phyloP scores from a whole-genome alignment of 2,113 vertebrate species.

The Dendrocopos noguchii region DNA sequence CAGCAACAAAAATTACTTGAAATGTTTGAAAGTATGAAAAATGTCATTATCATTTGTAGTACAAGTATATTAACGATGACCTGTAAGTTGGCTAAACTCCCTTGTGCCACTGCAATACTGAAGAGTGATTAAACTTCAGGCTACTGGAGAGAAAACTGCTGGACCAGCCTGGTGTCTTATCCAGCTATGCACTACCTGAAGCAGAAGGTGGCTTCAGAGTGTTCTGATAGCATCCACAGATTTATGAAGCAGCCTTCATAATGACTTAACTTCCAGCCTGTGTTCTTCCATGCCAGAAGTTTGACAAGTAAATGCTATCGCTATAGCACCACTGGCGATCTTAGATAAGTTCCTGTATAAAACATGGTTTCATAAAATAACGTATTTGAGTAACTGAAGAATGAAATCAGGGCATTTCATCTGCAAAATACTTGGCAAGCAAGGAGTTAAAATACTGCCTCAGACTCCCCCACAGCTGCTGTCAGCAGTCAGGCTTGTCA shows the following conservation, averaged over 20 bases:
- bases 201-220: not conserved
- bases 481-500: constrained; percentile 65
- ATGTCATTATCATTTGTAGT: not conserved
- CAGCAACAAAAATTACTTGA: not conserved
- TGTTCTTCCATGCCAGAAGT: not conserved
- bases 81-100: not conserved
- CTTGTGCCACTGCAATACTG: not conserved
- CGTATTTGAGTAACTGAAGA: not conserved
- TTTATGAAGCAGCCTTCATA: not conserved
- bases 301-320: not conserved
- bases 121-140: not conserved
- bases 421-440: not conserved
- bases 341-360: not conserved
- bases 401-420: not conserved
- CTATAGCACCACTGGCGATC: not conserved
- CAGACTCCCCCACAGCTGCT: constrained; percentile 53
- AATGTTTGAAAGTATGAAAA: not conserved
- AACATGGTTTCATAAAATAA: not conserved
- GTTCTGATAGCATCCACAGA: not conserved
- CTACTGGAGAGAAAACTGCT: not conserved
- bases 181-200: not conserved
- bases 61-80: not conserved
- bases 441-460: constrained; percentile 49
- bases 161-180: not conserved
- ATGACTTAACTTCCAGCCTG: not conserved